Percentiles rank a stretch among this genome's conserved stretches.
Conservation (phyloP, 2,797 vertebrate genomes). For the Fistularia commersonii region DNA sequence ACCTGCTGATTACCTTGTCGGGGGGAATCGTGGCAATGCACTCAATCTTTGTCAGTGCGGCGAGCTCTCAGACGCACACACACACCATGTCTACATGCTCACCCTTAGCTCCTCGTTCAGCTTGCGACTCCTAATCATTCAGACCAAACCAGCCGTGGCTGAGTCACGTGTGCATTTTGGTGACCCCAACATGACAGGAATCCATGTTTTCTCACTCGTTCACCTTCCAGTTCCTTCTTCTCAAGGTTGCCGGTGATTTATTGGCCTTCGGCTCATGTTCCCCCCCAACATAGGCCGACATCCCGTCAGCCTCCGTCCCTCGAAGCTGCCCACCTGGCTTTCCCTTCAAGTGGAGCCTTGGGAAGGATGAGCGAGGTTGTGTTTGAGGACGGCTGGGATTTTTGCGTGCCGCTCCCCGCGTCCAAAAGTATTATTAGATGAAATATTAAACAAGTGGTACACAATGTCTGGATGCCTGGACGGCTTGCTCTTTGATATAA, state of each 20-base stretch:
- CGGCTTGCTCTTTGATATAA: too few relatives aligned
- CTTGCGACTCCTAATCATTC: slow-evolving; percentile 24
- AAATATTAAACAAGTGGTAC: too few relatives aligned
- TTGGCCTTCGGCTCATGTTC: slow-evolving; percentile 34
- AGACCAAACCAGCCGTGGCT: slow-evolving; percentile 11
- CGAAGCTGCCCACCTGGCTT: background rate
- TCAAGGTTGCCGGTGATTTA: slow-evolving; percentile 54
- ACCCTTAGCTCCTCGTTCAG: slow-evolving; percentile 21
- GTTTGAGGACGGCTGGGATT: too few relatives aligned
- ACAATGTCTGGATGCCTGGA: too few relatives aligned
- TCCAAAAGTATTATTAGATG: too few relatives aligned
- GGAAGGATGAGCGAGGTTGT: too few relatives aligned
- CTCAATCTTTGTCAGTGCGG: slow-evolving; percentile 9
- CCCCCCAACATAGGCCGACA: slow-evolving; percentile 21
- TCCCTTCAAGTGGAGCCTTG: too few relatives aligned
- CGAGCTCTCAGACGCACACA: background rate
- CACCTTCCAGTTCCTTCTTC: slow-evolving; percentile 13
- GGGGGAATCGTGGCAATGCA: slow-evolving; percentile 17
- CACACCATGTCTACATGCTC: slow-evolving; percentile 3
- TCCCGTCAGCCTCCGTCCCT: slow-evolving; percentile 1
- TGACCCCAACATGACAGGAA: slow-evolving; percentile 40
- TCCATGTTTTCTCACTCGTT: slow-evolving; percentile 19
- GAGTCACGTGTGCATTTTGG: slow-evolving; percentile 24
- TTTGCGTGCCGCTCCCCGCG: too few relatives aligned
- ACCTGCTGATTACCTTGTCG: slow-evolving; percentile 56